Percentiles rank a stretch among this genome's conserved stretches.
phyloP scores from a whole-genome alignment of 2,888 invertebrate genomes.

The Sarcophaga caerulescens region DNA sequence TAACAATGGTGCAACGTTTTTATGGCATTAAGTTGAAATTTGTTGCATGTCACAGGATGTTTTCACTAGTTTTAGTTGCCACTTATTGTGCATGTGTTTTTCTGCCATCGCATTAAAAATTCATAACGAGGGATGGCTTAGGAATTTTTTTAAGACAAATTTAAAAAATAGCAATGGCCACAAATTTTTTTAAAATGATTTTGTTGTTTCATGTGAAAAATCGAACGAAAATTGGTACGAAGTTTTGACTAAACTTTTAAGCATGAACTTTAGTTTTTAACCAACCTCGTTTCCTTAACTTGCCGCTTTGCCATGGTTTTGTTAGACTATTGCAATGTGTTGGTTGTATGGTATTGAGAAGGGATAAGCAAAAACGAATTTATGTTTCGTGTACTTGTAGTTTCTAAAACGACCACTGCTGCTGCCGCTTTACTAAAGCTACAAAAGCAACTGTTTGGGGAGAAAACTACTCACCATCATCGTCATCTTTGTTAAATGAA shows the following conservation, averaged over 20 bases:
- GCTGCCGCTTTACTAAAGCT: not conserved
- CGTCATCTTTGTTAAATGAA: conserved; percentile 30
- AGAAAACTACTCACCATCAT: conserved; percentile 17
- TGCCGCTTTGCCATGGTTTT: not conserved
- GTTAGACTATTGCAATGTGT: conserved; percentile 2
- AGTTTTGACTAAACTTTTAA: not conserved
- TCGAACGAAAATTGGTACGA: not conserved
- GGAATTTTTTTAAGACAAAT: not conserved
- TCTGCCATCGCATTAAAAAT: conserved; percentile 31
- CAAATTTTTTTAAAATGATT: too few relatives aligned
- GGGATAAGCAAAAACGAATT: not conserved
- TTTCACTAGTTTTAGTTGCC: conserved; percentile 55
- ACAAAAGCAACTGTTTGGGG: conserved; percentile 11
- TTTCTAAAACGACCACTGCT: conserved; percentile 21
- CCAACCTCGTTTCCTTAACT: not conserved
- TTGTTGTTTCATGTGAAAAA: not conserved
- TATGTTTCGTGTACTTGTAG: conserved; percentile 5
- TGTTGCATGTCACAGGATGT: conserved; percentile 72
- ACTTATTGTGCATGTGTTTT: conserved; percentile 20
- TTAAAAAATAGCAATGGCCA: too few relatives aligned
- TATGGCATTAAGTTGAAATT: conserved; percentile 79
- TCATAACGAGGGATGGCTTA: conserved; percentile 8
- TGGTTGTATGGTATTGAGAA: conserved; percentile 5
- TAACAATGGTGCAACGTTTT: conserved; percentile 71
- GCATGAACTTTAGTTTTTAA: not conserved